phyloP scores from a whole-genome alignment of 2,797 vertebrate species.

The Schizothorax lantsangensis region DNA sequence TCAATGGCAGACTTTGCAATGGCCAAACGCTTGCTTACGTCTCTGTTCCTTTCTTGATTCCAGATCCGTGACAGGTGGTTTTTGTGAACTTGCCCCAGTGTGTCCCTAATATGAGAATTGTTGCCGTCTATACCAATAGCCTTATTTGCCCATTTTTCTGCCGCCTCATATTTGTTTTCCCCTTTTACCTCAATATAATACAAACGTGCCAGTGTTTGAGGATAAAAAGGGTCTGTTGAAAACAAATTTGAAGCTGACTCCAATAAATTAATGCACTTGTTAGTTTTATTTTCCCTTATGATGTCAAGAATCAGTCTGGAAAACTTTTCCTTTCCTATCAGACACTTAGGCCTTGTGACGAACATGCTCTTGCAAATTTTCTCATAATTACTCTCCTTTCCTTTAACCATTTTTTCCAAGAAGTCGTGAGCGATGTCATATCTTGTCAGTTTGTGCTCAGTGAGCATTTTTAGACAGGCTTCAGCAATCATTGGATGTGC shows the following conservation, averaged over 20 bases:
- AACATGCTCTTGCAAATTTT: constrained; percentile 28
- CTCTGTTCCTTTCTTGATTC: fast-evolving
- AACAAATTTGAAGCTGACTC: not conserved
- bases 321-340: not conserved
- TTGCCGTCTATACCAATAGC: not conserved
- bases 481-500: constrained; percentile 39
- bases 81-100: constrained; percentile 48
- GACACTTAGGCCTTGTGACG: not conserved
- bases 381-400: not conserved
- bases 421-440: not conserved
- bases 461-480: constrained; percentile 5
- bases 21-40: not conserved
- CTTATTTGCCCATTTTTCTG: not conserved
- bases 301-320: not conserved
- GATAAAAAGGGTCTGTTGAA: not conserved
- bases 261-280: not conserved
- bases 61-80: not conserved
- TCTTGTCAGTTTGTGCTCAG: not conserved
- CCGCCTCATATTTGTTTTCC: not conserved
- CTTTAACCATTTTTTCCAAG: not conserved
- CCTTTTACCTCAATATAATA: not conserved
- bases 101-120: constrained; percentile 37
- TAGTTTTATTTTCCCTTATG: fast-evolving
- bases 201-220: constrained; percentile 45
- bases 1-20: not conserved